phyloP scores from a whole-genome alignment of 2,113 vertebrate species.

The Sapajus apella region DNA sequence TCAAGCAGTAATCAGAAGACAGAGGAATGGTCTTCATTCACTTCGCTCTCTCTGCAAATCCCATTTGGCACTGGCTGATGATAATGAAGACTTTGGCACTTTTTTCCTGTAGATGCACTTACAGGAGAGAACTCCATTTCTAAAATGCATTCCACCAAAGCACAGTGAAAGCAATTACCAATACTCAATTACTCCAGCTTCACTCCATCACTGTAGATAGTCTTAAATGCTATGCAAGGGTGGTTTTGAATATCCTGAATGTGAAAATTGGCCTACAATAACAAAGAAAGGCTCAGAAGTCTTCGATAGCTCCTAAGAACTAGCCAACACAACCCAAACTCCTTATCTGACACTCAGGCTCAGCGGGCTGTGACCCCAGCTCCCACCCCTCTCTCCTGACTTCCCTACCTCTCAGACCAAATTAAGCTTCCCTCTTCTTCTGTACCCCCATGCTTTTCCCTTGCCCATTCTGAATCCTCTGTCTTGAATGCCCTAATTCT shows the following conservation, averaged over 20 bases:
- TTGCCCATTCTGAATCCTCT: neutral
- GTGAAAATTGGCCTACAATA: slow-evolving; percentile 28
- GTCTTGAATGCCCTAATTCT: neutral
- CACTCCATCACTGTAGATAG: slow-evolving; percentile 54
- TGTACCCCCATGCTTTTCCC: neutral
- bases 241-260: slow-evolving; percentile 50
- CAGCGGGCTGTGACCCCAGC: neutral
- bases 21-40: slow-evolving; percentile 16
- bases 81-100: slow-evolving; percentile 67
- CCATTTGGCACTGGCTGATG: slow-evolving; percentile 65
- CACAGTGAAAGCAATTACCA: slow-evolving; percentile 71
- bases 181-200: slow-evolving; percentile 67
- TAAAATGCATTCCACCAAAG: slow-evolving; percentile 74
- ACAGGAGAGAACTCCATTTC: slow-evolving; percentile 66
- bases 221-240: slow-evolving; percentile 40
- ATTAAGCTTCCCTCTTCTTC: neutral
- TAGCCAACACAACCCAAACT: neutral
- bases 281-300: neutral
- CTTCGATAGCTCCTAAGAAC: neutral
- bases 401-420: neutral
- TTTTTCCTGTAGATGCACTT: slow-evolving; percentile 66
- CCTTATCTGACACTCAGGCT: neutral
- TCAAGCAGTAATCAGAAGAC: slow-evolving; percentile 34
- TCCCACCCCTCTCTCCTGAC: no score
- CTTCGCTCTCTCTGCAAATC: slow-evolving; percentile 53